phyloP scores from a whole-genome alignment of 2,888 invertebrate genomes.

The Lycophotia porphyrea region DNA sequence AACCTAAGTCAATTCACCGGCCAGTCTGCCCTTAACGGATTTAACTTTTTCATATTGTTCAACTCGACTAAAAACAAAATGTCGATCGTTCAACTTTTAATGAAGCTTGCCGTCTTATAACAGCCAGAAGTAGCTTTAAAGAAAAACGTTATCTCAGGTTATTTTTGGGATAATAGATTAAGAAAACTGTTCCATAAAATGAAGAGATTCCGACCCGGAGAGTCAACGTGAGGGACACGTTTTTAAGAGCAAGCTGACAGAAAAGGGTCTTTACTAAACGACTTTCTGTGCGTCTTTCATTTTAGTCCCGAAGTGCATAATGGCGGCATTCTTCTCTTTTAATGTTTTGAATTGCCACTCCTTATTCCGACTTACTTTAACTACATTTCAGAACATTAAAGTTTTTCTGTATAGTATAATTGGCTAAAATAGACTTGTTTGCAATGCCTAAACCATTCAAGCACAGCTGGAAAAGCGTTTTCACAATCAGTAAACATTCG shows the following conservation, averaged over 20 bases:
- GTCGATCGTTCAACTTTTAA: constrained; percentile 75
- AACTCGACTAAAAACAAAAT: constrained; percentile 65
- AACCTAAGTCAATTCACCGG: constrained; percentile 76
- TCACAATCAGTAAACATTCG: neutral
- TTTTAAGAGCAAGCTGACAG: constrained; percentile 46
- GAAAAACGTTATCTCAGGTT: constrained; percentile 42
- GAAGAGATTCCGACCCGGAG: constrained; percentile 27
- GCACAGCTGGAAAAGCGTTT: neutral
- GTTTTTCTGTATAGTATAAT: neutral
- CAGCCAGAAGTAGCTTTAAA: constrained; percentile 31
- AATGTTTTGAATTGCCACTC: constrained; percentile 12
- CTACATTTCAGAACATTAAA: neutral
- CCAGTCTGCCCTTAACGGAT: constrained; percentile 63
- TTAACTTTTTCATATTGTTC: constrained; percentile 70
- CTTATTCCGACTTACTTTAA: neutral
- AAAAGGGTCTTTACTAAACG: constrained; percentile 24
- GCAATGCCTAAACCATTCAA: neutral
- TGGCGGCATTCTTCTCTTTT: constrained; percentile 23
- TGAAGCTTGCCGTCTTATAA: constrained; percentile 59
- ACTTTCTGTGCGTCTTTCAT: constrained; percentile 28
- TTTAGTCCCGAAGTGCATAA: constrained; percentile 42
- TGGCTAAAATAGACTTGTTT: neutral
- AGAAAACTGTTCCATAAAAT: constrained; percentile 43
- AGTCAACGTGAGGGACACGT: constrained; percentile 22
- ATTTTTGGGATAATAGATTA: constrained; percentile 52